phyloP scores from a whole-genome alignment of 2,113 vertebrate genomes.

The Micromys minutus region DNA sequence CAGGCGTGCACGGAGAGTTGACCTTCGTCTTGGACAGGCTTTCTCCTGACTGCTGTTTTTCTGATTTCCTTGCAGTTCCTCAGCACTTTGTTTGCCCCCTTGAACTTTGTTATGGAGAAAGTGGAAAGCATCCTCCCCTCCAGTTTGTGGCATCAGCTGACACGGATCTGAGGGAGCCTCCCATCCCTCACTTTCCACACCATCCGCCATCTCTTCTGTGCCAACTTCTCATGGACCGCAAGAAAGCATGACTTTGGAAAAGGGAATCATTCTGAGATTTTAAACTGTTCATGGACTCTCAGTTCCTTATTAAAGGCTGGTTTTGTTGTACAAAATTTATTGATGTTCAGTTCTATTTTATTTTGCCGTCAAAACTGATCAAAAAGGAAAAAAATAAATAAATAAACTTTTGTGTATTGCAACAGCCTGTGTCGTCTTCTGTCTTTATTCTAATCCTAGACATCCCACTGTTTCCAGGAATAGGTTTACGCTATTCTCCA shows the following conservation, averaged over 20 bases:
- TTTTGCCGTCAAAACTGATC: constrained; percentile 92
- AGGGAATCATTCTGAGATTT: constrained; percentile 86
- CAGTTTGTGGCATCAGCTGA: constrained; percentile 99
- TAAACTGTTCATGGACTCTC: constrained; percentile 88
- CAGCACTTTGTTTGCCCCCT: constrained; percentile 97
- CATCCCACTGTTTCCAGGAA: neutral
- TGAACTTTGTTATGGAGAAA: constrained; percentile 99
- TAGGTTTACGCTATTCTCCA: neutral
- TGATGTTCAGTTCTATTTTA: constrained; percentile 91
- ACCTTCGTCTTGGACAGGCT: neutral
- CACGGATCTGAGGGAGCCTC: constrained; percentile 91
- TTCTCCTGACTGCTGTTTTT: constrained; percentile 63
- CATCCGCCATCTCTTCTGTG: constrained; percentile 85
- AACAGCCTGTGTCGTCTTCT: constrained; percentile 79
- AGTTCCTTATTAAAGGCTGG: constrained; percentile 91
- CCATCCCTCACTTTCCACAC: neutral
- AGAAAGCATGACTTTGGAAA: constrained; percentile 87
- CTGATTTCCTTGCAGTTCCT: constrained; percentile 92
- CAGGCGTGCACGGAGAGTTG: neutral
- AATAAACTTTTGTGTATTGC: constrained; percentile 98
- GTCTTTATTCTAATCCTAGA: constrained; percentile 73
- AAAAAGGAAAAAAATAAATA: constrained; percentile 78
- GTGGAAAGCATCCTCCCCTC: constrained; percentile 98
- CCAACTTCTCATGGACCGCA: constrained; percentile 87
- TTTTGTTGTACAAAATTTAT: constrained; percentile 94